Evolutionary conservation across 2,113 vertebrate genomes (phyloP).

Genomic region (Benitochromis conjunctus): DNA sequence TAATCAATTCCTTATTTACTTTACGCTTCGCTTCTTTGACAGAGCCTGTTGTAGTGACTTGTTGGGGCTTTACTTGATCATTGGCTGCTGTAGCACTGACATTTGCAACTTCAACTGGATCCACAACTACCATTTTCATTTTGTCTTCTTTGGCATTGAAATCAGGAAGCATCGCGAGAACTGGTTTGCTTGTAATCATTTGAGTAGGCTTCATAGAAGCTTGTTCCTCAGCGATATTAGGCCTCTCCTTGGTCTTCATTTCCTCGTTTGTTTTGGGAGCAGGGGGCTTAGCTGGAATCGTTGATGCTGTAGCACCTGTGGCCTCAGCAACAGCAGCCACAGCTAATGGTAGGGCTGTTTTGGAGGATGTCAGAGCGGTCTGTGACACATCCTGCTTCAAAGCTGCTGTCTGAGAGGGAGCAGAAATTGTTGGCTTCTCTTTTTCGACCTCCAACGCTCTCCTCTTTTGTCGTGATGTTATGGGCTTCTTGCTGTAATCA

Average conservation of each 20-base stretch:
- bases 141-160: conserved; percentile 1
- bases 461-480: conserved; percentile 31
- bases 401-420: conserved; percentile 14
- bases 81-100: neutral
- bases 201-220: neutral
- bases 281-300: conserved; percentile 3
- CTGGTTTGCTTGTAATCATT: neutral
- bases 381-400: conserved; percentile 27
- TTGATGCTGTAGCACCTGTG: conserved; percentile 35
- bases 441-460: conserved; percentile 24
- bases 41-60: neutral
- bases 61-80: neutral
- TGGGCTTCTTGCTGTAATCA: conserved; percentile 9
- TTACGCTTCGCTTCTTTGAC: neutral
- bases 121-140: neutral
- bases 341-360: conserved; percentile 11
- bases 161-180: neutral
- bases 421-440: conserved; percentile 7
- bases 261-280: conserved; percentile 15
- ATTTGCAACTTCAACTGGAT: neutral
- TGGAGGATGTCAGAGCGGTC: conserved; percentile 14
- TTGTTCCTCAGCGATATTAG: conserved; percentile 5
- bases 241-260: conserved; percentile 13
- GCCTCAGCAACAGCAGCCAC: conserved; percentile 10
- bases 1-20: neutral